A percentile compares a stretch with the other conserved stretches of the same genome.
Evolutionary conservation across 2,113 vertebrate genomes (phyloP).

Genomic region (Scomber scombrus): DNA sequence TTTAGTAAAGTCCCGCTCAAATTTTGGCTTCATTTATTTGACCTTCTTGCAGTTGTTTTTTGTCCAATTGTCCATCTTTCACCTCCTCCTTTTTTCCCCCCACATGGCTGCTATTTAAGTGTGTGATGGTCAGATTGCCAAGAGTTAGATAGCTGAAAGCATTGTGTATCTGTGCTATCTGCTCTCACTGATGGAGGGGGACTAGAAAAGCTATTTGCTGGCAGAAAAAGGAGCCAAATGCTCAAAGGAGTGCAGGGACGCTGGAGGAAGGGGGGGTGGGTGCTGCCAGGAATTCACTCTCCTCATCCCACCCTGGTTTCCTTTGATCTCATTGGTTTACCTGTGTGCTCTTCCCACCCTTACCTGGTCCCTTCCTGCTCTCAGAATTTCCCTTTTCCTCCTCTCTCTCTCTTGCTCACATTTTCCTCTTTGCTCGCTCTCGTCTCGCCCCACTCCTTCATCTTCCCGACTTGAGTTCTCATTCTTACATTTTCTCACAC

Average conservation of each 20-base stretch:
- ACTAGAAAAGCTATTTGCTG: slow-evolving; percentile 59
- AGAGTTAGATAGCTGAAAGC: slow-evolving; percentile 54
- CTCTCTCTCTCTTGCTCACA: background rate
- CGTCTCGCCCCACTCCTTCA: background rate
- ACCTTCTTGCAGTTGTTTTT: slow-evolving; percentile 51
- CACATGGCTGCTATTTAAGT: slow-evolving; percentile 55
- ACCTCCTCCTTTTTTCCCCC: slow-evolving; percentile 14
- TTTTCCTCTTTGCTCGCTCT: slow-evolving; percentile 6
- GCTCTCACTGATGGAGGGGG: slow-evolving; percentile 62
- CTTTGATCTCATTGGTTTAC: slow-evolving; percentile 4
- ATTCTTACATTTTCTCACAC: slow-evolving; percentile 26
- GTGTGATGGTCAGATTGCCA: slow-evolving; percentile 70
- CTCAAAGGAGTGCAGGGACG: slow-evolving; percentile 16
- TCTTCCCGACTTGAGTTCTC: background rate
- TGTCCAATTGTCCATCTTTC: slow-evolving; percentile 45
- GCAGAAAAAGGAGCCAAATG: slow-evolving; percentile 42
- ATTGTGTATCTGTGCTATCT: slow-evolving; percentile 62
- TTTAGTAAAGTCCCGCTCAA: slow-evolving; percentile 5
- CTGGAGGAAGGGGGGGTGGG: no score
- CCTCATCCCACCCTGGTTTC: background rate
- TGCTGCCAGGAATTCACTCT: slow-evolving; percentile 11
- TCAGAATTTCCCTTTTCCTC: slow-evolving; percentile 8
- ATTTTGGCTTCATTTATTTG: slow-evolving; percentile 57
- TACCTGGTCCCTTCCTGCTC: background rate
- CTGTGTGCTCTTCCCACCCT: background rate